A percentile compares a stretch with the other conserved stretches of the same genome.
Evolutionary conservation across 2,888 invertebrate species (phyloP).

Genomic region (Mythimna vitellina): DNA sequence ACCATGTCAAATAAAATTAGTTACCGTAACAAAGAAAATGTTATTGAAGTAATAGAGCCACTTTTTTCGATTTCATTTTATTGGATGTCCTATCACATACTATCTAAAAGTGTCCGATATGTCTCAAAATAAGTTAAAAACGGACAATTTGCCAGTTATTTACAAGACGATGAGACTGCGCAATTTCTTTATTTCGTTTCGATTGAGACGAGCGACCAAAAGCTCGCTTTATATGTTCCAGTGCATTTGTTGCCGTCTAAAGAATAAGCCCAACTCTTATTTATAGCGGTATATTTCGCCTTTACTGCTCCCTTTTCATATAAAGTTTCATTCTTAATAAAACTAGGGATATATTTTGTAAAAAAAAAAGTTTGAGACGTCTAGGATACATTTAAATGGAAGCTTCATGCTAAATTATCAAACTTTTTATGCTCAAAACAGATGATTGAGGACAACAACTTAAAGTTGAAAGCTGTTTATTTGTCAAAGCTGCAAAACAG

Average conservation of each 20-base stretch:
- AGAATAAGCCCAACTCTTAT: slow-evolving; percentile 76
- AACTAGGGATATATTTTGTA: slow-evolving; percentile 19
- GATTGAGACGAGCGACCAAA: slow-evolving; percentile 70
- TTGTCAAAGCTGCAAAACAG: slow-evolving; percentile 18
- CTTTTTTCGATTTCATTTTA: slow-evolving; percentile 78
- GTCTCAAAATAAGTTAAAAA: slow-evolving; percentile 74
- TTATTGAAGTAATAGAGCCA: slow-evolving; percentile 62
- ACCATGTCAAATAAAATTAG: neutral
- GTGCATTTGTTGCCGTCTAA: slow-evolving; percentile 70
- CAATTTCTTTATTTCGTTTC: slow-evolving; percentile 79
- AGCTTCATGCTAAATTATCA: slow-evolving; percentile 16
- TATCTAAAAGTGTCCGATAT: slow-evolving; percentile 74
- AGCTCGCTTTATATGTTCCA: slow-evolving; percentile 69
- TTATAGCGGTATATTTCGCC: slow-evolving; percentile 77
- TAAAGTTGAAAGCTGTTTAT: slow-evolving; percentile 25
- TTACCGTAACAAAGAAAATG: slow-evolving; percentile 12
- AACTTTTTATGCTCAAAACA: slow-evolving; percentile 17
- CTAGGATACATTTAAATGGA: slow-evolving; percentile 4
- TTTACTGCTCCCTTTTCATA: slow-evolving; percentile 72
- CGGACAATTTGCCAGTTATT: slow-evolving; percentile 78
- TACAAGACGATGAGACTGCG: slow-evolving; percentile 81
- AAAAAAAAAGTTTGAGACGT: slow-evolving; percentile 22
- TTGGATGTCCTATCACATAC: slow-evolving; percentile 71
- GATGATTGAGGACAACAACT: slow-evolving; percentile 22
- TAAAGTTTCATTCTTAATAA: slow-evolving; percentile 64